Evolutionary conservation across 2,888 invertebrate genomes (phyloP).

Genomic region (Acrobasis suavella): DNA sequence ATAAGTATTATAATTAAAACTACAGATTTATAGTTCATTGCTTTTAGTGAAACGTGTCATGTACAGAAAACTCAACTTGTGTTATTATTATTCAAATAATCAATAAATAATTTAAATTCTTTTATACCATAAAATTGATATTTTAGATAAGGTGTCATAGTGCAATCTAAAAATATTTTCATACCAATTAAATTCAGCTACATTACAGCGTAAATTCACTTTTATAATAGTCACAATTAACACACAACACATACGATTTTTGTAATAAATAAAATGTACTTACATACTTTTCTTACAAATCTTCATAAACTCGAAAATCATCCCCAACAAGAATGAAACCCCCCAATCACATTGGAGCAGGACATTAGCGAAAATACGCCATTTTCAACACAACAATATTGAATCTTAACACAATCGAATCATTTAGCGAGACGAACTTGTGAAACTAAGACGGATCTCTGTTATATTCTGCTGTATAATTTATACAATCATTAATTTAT

Average conservation of each 20-base stretch:
- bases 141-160: slow-evolving; percentile 13
- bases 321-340: slow-evolving; percentile 12
- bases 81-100: neutral
- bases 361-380: slow-evolving; percentile 1
- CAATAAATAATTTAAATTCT: slow-evolving; percentile 13
- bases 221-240: slow-evolving; percentile 20
- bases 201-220: slow-evolving; percentile 19
- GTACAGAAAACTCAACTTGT: slow-evolving; percentile 5
- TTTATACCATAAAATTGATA: slow-evolving; percentile 18
- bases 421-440: slow-evolving; percentile 20
- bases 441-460: slow-evolving; percentile 20
- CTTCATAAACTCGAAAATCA: slow-evolving; percentile 9
- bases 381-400: slow-evolving; percentile 10
- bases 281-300: slow-evolving; percentile 15
- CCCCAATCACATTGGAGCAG: slow-evolving; percentile 16
- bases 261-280: slow-evolving; percentile 19
- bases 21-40: slow-evolving; percentile 7
- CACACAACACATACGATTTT: slow-evolving; percentile 21
- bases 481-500: slow-evolving; percentile 24
- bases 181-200: slow-evolving; percentile 20
- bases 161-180: slow-evolving; percentile 19
- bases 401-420: slow-evolving; percentile 21
- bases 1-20: slow-evolving; percentile 11
- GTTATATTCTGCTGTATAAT: slow-evolving; percentile 1
- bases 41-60: neutral